Percentiles rank a stretch among this genome's conserved stretches.
Evolutionary conservation across 2,797 vertebrate species (phyloP).

Genomic region (Poeciliopsis infans): DNA sequence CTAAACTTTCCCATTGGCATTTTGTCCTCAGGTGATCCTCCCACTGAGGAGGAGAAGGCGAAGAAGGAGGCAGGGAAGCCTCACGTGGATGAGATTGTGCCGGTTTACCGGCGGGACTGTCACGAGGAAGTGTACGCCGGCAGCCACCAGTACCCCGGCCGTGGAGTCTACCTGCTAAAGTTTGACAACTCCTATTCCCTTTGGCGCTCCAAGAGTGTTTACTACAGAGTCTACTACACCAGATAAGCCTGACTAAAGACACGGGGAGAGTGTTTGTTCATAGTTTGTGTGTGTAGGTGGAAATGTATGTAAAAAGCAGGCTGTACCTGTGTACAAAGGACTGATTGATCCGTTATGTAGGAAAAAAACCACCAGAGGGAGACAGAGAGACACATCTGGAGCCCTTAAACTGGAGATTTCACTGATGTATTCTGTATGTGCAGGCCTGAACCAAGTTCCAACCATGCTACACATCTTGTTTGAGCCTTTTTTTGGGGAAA

Average conservation of each 20-base stretch:
- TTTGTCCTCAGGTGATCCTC: conserved; percentile 78
- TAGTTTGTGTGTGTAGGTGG: conserved; percentile 26
- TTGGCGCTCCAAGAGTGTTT: conserved; percentile 99
- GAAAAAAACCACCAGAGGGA: conserved; percentile 67
- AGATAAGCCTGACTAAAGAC: conserved; percentile 89
- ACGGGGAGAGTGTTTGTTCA: conserved; percentile 61
- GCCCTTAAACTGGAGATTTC: conserved; percentile 42
- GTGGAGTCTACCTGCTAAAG: conserved; percentile 98
- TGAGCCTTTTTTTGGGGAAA: conserved; percentile 42
- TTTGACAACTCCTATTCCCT: conserved; percentile 99
- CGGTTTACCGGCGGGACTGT: conserved; percentile 99
- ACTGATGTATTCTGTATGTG: conserved; percentile 48
- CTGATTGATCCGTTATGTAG: conserved; percentile 52
- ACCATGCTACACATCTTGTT: conserved; percentile 46
- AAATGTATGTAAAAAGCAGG: conserved; percentile 47
- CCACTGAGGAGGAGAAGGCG: conserved; percentile 90
- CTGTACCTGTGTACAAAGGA: conserved; percentile 40
- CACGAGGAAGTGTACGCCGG: conserved; percentile 98
- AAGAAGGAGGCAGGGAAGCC: conserved; percentile 94
- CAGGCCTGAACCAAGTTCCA: conserved; percentile 47
- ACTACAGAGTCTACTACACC: conserved; percentile 99
- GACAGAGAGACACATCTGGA: conserved; percentile 64
- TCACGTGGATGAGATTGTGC: conserved; percentile 98
- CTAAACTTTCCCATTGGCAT: neutral
- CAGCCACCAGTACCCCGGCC: conserved; percentile 98